Base-by-base conservation (phyloP, 1,140 invertebrate species). In the Tetraneura akinire region DNA sequence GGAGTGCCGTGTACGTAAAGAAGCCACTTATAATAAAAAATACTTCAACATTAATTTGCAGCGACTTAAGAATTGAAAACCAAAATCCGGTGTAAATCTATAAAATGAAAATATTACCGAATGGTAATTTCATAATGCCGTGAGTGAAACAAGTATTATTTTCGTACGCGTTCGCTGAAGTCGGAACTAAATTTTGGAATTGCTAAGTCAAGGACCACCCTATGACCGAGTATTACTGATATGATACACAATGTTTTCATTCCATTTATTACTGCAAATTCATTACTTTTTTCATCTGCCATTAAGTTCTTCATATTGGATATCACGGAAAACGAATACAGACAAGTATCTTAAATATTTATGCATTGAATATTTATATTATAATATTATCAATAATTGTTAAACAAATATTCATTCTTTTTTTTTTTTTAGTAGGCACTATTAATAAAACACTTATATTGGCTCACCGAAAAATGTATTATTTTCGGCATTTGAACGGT, bases 1-100 rank as follows among this genome's bases (percentile, higher is more conserved):
- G n/a, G 10, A 74, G 16, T 3, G 16, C 1, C 13, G 37, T 16
- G 8, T 21, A 57, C 4, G 53, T 74, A 21, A 74, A 57, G 23
- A 55, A 74, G 6, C 71, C 71, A 9, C 49, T 55, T 21, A 74
- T 1, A 21, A 74, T 16, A 11, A 74, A 74, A 57, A 74, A 74
- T 57, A 47, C 37, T 9, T 74, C 71, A 53, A 74, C 49, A 42
- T 21, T 4, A 14, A 74, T 29, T n/a, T n/a, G n/a, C 8, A 26
- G 71, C 21, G 71, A 23, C n/a, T 74, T 74, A 23, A 71, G 68
- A 6, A 49, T 18, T 9, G 45, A 49, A 16, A 49, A 29, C 68
- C 42, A 71, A 51, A 71, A 71, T n/a, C 51, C 23, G 9, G 14
- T 29, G 4, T 26, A 71, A 71, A 71, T 51, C 68, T 71, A n/a